Evolutionary conservation across 2,888 invertebrate genomes (phyloP).

Genomic region (Drosophila stalkeri): DNA sequence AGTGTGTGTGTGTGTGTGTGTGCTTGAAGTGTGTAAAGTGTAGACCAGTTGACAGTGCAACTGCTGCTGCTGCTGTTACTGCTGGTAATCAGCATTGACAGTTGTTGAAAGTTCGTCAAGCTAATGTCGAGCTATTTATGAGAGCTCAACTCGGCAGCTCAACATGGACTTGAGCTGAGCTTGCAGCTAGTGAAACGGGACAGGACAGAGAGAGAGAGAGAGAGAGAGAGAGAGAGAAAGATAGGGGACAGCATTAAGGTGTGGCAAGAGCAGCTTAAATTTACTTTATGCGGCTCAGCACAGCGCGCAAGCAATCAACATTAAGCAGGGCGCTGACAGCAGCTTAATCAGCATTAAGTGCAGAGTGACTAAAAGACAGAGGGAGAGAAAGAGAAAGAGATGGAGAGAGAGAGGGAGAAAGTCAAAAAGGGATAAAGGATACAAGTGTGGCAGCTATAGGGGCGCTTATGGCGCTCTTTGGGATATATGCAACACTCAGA

Average conservation of each 20-base stretch:
- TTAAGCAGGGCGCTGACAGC: slow-evolving; percentile 55
- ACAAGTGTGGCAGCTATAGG: slow-evolving; percentile 5
- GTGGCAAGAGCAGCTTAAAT: slow-evolving; percentile 40
- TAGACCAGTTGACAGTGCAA: slow-evolving; percentile 31
- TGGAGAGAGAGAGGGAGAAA: slow-evolving; percentile 25
- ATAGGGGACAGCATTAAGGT: slow-evolving; percentile 23
- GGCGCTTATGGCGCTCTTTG: slow-evolving; percentile 1
- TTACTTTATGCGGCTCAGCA: slow-evolving; percentile 29
- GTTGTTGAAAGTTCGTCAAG: slow-evolving; percentile 67
- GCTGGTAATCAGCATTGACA: slow-evolving; percentile 71
- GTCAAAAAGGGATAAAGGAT: slow-evolving; percentile 27
- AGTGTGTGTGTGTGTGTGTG: slow-evolving; percentile 13
- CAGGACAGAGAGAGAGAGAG: too few relatives aligned
- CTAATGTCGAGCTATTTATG: slow-evolving; percentile 50
- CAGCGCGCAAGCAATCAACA: slow-evolving; percentile 51
- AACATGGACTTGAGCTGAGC: neutral
- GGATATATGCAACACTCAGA: slow-evolving; percentile 19
- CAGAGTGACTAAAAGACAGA: slow-evolving; percentile 31
- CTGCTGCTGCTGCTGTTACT: slow-evolving; percentile 21
- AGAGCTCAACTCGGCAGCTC: slow-evolving; percentile 19
- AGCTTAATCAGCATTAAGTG: slow-evolving; percentile 71
- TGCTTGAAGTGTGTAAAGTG: slow-evolving; percentile 19
- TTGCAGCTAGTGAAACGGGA: neutral
- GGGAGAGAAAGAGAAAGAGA: slow-evolving; percentile 12
- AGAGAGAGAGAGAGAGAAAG: too few relatives aligned